These are phyloP conservation scores for Caretta caretta DNA, from an alignment of 2,113 vertebrate genomes.

Conservation along the genomic window DNA sequence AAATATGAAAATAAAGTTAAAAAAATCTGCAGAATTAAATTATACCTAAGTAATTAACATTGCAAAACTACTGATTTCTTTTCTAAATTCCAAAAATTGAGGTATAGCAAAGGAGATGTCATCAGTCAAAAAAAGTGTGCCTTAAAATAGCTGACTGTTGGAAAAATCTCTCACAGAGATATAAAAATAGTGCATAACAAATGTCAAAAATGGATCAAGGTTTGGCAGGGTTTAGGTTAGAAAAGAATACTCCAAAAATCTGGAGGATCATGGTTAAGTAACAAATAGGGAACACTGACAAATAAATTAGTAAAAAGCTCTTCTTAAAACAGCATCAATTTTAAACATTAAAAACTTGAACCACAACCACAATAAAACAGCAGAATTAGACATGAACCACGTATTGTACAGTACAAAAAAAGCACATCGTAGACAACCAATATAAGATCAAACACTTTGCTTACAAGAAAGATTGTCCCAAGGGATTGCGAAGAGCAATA, in stretches of 20 bases:
- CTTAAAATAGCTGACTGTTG: slow-evolving; percentile 89
- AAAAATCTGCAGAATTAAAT: slow-evolving; percentile 91
- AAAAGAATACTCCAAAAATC: slow-evolving; percentile 87
- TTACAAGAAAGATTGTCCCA: slow-evolving; percentile 93
- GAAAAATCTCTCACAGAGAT: slow-evolving; percentile 86
- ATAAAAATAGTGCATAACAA: slow-evolving; percentile 96
- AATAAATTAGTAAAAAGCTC: slow-evolving; percentile 92
- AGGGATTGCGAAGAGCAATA: slow-evolving; percentile 74
- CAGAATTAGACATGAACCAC: slow-evolving; percentile 87
- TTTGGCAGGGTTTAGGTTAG: slow-evolving; percentile 86
- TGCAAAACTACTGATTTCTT: slow-evolving; percentile 89
- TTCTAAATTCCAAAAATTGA: slow-evolving; percentile 90
- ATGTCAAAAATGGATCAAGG: slow-evolving; percentile 89
- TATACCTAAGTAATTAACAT: slow-evolving; percentile 89
- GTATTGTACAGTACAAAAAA: slow-evolving; percentile 92
- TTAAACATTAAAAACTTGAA: slow-evolving; percentile 90
- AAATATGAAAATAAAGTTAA: slow-evolving; percentile 92
- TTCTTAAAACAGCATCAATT: slow-evolving; percentile 89
- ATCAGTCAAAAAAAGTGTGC: slow-evolving; percentile 88
- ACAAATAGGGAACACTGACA: slow-evolving; percentile 86
- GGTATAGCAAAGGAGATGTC: slow-evolving; percentile 91
- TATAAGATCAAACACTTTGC: slow-evolving; percentile 85
- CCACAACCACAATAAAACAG: slow-evolving; percentile 89
- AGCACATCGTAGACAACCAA: slow-evolving; percentile 84
- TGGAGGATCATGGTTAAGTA: slow-evolving; percentile 86